A percentile compares a stretch with the other conserved stretches of the same genome.
Conservation (phyloP, 35 echinoderm and acorn worm species). For the Eucidaris tribuloides region DNA sequence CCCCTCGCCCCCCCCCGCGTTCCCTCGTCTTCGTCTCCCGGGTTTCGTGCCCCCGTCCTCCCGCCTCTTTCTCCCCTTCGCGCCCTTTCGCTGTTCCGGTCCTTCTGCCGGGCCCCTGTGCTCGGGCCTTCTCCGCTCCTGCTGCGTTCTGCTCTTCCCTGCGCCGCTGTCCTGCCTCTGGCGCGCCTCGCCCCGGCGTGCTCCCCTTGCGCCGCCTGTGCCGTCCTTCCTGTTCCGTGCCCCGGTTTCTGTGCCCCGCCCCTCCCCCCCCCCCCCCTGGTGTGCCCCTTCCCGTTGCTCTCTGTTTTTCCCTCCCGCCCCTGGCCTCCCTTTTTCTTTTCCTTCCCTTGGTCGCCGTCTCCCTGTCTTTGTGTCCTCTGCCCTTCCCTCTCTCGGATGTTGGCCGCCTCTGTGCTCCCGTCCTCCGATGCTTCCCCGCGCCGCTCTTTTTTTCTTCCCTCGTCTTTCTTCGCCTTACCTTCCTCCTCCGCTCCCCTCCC, state of each 20-base stretch:
- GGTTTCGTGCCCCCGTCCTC: background rate
- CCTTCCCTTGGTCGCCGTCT: background rate
- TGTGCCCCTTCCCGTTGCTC: background rate
- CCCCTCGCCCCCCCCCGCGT: background rate
- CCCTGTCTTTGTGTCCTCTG: background rate
- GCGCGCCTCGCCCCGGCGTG: background rate
- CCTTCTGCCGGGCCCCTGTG: background rate
- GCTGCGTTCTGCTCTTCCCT: background rate
- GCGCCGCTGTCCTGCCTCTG: background rate
- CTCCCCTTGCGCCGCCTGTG: background rate
- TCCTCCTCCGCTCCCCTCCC: background rate
- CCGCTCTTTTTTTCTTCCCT: background rate
- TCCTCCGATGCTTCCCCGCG: background rate
- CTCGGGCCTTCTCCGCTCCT: background rate
- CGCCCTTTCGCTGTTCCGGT: background rate
- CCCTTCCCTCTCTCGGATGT: background rate
- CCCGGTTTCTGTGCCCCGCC: background rate
- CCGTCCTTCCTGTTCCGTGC: background rate
- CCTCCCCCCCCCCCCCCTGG: background rate
- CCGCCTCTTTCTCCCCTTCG: background rate
- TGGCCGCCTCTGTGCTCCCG: background rate
- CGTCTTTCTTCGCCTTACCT: too few species aligned
- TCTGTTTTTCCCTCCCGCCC: background rate
- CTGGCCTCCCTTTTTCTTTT: background rate
- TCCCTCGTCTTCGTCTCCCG: background rate